phyloP scores from a whole-genome alignment of 2,797 vertebrate genomes.

The Poeciliopsis presidionis region DNA sequence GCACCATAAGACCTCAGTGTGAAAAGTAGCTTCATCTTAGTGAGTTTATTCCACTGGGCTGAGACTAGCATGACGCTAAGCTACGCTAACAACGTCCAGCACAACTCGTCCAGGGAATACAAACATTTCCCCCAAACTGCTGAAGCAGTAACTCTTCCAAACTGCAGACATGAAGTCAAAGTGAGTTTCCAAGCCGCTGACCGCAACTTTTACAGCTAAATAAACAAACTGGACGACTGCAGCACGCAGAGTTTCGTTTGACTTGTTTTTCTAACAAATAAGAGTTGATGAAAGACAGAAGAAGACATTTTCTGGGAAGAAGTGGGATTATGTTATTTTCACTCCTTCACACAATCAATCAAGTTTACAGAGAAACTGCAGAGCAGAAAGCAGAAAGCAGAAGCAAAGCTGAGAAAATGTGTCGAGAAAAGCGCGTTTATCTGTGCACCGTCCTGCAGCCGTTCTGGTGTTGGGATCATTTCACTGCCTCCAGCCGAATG shows the following conservation, averaged over 20 bases:
- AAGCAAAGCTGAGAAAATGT: background rate
- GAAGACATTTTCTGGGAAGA: background rate
- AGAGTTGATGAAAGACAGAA: background rate
- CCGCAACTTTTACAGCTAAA: background rate
- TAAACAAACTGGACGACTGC: background rate
- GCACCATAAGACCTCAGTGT: background rate
- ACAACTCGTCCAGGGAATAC: conserved; percentile 11
- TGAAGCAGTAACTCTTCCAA: background rate
- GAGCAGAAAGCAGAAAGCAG: background rate
- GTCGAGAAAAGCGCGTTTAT: background rate
- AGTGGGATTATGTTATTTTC: background rate
- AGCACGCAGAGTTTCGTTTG: background rate
- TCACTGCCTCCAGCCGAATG: conserved; percentile 10
- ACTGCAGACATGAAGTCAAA: background rate
- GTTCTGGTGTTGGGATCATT: background rate
- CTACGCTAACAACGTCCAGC: conserved; percentile 30
- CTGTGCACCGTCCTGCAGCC: background rate
- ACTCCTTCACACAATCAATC: background rate
- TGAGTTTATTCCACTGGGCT: background rate
- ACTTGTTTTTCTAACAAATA: background rate
- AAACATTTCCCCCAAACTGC: conserved; percentile 5
- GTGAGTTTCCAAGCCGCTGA: background rate
- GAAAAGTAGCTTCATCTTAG: background rate
- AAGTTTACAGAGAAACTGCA: background rate
- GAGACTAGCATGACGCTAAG: conserved; percentile 8